Evolutionary conservation across 2,113 vertebrate species (phyloP).

Genomic region (Rhabdomys dilectus): DNA sequence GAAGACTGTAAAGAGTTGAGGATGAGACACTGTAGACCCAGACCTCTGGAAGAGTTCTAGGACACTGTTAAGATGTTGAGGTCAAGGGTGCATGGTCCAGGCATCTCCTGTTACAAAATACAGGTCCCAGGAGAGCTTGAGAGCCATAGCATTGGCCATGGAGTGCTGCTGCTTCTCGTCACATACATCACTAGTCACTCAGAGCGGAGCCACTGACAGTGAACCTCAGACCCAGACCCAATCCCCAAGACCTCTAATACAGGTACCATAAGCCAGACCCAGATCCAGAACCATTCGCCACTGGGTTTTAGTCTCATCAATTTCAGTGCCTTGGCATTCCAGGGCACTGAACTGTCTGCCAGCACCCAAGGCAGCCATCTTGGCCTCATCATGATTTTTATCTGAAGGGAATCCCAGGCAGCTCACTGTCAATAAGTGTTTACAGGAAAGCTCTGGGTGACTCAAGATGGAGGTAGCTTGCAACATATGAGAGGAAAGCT

Average conservation of each 20-base stretch:
- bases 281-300: not conserved
- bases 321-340: not conserved
- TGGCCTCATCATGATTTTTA: not conserved
- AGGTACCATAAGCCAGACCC: not conserved
- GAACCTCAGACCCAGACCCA: not conserved
- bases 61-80: not conserved
- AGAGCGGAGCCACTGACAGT: not conserved
- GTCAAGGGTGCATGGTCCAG: not conserved
- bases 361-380: not conserved
- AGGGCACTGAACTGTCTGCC: not conserved
- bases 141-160: not conserved
- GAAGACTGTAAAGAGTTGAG: not conserved
- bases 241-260: not conserved
- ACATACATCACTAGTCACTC: not conserved
- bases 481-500: not conserved
- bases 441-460: not conserved
- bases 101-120: not conserved
- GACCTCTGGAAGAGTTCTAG: not conserved
- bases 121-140: not conserved
- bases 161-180: not conserved
- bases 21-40: not conserved
- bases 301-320: not conserved
- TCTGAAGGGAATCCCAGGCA: not conserved
- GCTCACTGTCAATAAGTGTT: not conserved
- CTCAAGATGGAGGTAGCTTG: not conserved